phyloP scores from a whole-genome alignment of 2,888 invertebrate genomes.

The Muschampia staudingeri region DNA sequence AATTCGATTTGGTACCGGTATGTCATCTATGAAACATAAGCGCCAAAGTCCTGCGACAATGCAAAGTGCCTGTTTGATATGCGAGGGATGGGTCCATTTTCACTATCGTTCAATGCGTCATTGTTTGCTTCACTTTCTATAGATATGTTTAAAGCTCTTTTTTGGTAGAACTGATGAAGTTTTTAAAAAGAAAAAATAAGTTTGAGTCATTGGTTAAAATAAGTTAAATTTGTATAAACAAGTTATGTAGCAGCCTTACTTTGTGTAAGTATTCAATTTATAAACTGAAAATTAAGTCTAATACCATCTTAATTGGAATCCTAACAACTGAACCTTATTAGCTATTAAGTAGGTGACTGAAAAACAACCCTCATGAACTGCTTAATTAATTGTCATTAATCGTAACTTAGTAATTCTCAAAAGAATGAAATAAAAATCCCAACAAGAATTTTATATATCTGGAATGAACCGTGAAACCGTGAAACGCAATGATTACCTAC shows the following conservation, averaged over 20 bases:
- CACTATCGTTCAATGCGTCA: constrained; percentile 88
- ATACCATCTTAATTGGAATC: no score
- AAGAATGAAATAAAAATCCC: not conserved
- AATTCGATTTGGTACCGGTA: constrained; percentile 49
- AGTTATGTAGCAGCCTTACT: no score
- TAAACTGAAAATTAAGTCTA: no score
- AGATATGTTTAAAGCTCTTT: constrained; percentile 74
- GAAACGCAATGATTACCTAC: no score
- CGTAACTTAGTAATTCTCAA: not conserved
- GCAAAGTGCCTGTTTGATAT: constrained; percentile 79
- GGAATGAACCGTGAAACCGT: no score
- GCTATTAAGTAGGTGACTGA: not conserved
- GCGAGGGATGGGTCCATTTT: constrained; percentile 79
- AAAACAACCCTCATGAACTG: no score
- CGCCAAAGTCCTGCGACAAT: constrained; percentile 66
- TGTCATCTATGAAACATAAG: constrained; percentile 53
- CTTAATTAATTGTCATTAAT: not conserved
- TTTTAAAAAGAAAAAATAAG: not conserved
- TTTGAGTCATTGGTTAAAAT: not conserved
- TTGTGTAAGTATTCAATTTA: no score
- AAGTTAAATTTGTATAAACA: no score
- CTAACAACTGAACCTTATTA: no score
- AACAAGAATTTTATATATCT: not conserved
- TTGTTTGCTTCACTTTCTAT: constrained; percentile 86
- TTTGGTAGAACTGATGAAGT: not conserved